Evolutionary conservation across 2,888 invertebrate genomes (phyloP), one percentile per base, ranked within the genome.

Genomic region (Caenorhabditis angaria): DNA sequence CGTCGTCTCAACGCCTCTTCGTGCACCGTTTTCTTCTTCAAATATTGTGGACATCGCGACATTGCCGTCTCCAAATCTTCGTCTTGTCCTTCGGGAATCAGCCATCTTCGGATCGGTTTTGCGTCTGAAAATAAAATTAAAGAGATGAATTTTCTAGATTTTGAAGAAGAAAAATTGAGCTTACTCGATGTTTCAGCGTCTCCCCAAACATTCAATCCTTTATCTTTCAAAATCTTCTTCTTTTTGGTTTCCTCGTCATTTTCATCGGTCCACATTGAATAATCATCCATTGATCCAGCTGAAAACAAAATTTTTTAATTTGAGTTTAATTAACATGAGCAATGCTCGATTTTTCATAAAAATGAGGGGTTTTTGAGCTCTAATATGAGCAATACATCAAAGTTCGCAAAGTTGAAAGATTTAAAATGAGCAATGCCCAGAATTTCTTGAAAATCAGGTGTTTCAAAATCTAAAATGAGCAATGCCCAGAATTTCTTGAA

Each of bases 221-320:
- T 73, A 29, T 73, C 73, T n/a, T 65, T 41, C 28, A 73, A 57
- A 22, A 61, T 50, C 61, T 73, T 73, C 63, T 73, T 73, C 60
- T 57, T 61, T 58, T 73, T 73, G 27, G 73, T 65, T 18, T 73
- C 73, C 51, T 73, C 73, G 28, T 73, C 73, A 55, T 73, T 69
- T 28, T 73, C 69, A 35, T 73, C 73, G 0, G 73, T 73, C 73
- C 73, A 73, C 73, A 73, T 73, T 14, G 73, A 67, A 32, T 73
- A 73, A 51, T 73, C 73, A 53, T 73, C 73, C 73, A 73, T 73
- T 24, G 64, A 48, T 1, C 61, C 61, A 14, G 41, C 41, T 41
- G 0, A 56, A 27, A 5, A 29, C 35, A 56, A 8, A 27, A 35
- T 12, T 10, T 20, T n/a, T n/a, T n/a, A n/a, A n/a, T n/a, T n/a